These are phyloP conservation scores for Drosophila kanapiae DNA, from an alignment of 1,140 invertebrate genomes.

Conservation along the genomic window DNA sequence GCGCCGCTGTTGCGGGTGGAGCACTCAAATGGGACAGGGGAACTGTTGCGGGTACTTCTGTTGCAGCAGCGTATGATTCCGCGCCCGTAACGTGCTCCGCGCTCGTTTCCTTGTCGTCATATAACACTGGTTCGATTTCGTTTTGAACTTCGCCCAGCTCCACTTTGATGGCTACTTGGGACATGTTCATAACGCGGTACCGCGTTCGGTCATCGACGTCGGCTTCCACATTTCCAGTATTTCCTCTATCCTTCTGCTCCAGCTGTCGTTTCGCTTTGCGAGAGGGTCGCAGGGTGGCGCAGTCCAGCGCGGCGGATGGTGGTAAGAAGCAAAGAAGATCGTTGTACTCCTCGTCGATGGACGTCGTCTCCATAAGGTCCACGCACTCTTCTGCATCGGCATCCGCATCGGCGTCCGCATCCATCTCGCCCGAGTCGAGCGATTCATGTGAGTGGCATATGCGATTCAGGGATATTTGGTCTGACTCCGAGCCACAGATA, in stretches of 20 bases:
- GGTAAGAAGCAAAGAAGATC: slow-evolving; percentile 78
- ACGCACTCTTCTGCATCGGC: slow-evolving; percentile 85
- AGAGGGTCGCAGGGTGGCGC: slow-evolving; percentile 69
- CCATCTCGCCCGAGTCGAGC: slow-evolving; percentile 89
- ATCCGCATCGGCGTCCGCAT: slow-evolving; percentile 86
- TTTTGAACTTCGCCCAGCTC: slow-evolving; percentile 52
- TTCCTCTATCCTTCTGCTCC: background rate
- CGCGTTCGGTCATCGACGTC: slow-evolving; percentile 61
- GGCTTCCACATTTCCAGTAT: slow-evolving; percentile 11
- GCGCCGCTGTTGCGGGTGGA: slow-evolving; percentile 31
- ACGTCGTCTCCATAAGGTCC: slow-evolving; percentile 82
- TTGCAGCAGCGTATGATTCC: background rate
- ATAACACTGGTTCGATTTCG: slow-evolving; percentile 45
- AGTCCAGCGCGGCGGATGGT: slow-evolving; percentile 60
- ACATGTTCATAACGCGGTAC: slow-evolving; percentile 84
- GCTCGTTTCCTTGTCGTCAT: slow-evolving; percentile 22
- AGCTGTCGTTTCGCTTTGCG: slow-evolving; percentile 70
- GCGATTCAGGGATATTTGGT: slow-evolving; percentile 85
- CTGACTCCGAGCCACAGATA: slow-evolving; percentile 90
- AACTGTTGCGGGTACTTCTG: background rate
- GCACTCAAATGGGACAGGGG: background rate
- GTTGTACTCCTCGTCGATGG: slow-evolving; percentile 84
- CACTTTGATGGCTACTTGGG: slow-evolving; percentile 71
- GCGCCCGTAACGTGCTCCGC: background rate
- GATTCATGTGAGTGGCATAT: slow-evolving; percentile 88